Base-by-base conservation (phyloP, 2,888 invertebrate species). In the Macrosoma leucophasiata region DNA sequence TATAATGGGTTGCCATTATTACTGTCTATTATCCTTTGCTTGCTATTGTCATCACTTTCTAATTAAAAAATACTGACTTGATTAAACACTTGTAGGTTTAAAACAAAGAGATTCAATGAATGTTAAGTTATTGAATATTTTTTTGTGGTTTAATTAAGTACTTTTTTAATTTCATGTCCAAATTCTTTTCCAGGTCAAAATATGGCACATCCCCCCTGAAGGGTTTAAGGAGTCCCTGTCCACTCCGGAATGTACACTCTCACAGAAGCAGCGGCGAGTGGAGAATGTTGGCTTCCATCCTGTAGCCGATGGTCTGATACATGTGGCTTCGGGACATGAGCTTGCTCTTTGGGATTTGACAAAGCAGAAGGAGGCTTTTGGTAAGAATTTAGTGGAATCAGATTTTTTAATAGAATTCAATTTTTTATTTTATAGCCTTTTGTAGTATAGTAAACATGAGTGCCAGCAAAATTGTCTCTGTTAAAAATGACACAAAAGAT, bases 281-380 rank as follows among this genome's bases (percentile, higher is more conserved):
- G 97, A 97, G 74, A 94, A 92, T 14, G 93, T 97, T 0, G 90
- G 92, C 13, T 97, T 96, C 78, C 96, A 97, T 73, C 96, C 97
- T 0, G 90, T 92, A 5, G 96, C 96, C 2, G 95, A 96, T 64
- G 93, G 91, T 34, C 79, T 97, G n/a, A 84, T 98, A 22, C 92
- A 96, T 56, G 93, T 94, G 7, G 91, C 95, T 1, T 92, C 94
- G 0, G 92, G 90, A 28, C 92, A 91, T 12, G 91, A 91, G 49
- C 85, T 96, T 15, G 91, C 92, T 5, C 73, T 98, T 17, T 96
- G 94, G 90, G 97, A 98, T 71, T 87, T 97, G 46, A 88, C 91
- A 5, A 88, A 89, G 31, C 92, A 95, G 65, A 91, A 92, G 59
- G 94, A 95, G 71, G 82, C 91, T 17, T 93, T 92, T 68, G 90